These are phyloP conservation scores for Heterotilapia buettikoferi DNA, from an alignment of 2,113 vertebrate species.

Conservation along the genomic window DNA sequence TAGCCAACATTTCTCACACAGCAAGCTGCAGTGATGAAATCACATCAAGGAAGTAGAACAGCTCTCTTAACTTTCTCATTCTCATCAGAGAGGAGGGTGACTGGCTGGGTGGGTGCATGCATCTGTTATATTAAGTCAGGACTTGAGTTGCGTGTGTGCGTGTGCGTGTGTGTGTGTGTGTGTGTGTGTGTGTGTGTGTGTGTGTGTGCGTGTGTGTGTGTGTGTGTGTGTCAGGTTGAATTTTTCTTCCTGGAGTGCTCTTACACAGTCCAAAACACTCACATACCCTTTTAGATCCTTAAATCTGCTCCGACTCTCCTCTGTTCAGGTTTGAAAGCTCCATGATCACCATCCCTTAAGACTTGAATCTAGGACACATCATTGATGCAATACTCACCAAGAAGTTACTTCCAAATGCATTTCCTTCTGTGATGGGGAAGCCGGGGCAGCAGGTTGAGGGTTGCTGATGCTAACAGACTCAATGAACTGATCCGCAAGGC, in stretches of 20 bases:
- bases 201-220: background rate
- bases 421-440: constrained; percentile 63
- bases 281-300: background rate
- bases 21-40: constrained; percentile 19
- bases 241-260: background rate
- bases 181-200: background rate
- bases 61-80: background rate
- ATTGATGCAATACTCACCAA: constrained; percentile 29
- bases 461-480: background rate
- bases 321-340: background rate
- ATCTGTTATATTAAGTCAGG: background rate
- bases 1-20: background rate
- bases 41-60: background rate
- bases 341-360: background rate
- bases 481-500: background rate
- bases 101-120: background rate
- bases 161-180: background rate
- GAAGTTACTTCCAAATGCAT: constrained; percentile 64
- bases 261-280: background rate
- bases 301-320: background rate
- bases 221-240: background rate
- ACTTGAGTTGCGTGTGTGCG: background rate
- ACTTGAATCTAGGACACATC: background rate
- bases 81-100: background rate
- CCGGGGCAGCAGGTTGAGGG: background rate